Base-by-base conservation (phyloP, 2,113 vertebrate genomes). In the Eurystomus gularis region DNA sequence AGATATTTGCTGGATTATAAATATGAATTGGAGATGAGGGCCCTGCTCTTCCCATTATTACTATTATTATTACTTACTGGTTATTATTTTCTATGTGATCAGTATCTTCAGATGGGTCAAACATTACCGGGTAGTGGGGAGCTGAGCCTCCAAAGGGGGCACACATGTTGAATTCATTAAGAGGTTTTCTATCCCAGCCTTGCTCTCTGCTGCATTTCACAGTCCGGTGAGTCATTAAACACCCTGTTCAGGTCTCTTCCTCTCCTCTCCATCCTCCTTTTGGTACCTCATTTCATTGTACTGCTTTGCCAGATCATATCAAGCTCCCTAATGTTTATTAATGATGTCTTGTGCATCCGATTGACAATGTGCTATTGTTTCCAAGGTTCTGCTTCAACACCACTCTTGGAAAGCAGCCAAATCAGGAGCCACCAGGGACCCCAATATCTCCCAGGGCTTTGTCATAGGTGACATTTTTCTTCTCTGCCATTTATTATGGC, bases 251-350 rank as follows among this genome's bases (percentile, higher is more conserved):
- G 92, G 62, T 93, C 87, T 51, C 88, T 94, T 90, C 54, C 16
- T 24, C 69, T 86, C 60, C 69, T 90, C 88, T 85, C 69, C 21
- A 13, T 88, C 82, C 90, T 77, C 55, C 65, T 55, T 83, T 76
- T 84, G 90, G 88, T 75, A 42, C 73, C 95, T 96, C 82, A 86
- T 95, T 96, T 94, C 54, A 55, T 88, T 85, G 54, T 66, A 51
- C 90, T 79, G 89, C 89, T 94, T 92, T 75, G 40, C 92, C 90
- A 96, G 96, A 96, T 95, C 51, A 7, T 96, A 96, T 96, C 93
- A 82, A 75, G 80, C 88, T 91, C 89, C 65, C 69, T 93, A 37
- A 96, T 97, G 94, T 96, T 96, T 97, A 97, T 97, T 94, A 97
- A 97, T 91, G 92, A 71, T 9, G 13, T 86, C 94, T 91, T 37